A percentile compares a stretch with the other conserved stretches of the same genome.
Conservation (phyloP, 1,140 invertebrate species). For the Drosophila setifemur region DNA sequence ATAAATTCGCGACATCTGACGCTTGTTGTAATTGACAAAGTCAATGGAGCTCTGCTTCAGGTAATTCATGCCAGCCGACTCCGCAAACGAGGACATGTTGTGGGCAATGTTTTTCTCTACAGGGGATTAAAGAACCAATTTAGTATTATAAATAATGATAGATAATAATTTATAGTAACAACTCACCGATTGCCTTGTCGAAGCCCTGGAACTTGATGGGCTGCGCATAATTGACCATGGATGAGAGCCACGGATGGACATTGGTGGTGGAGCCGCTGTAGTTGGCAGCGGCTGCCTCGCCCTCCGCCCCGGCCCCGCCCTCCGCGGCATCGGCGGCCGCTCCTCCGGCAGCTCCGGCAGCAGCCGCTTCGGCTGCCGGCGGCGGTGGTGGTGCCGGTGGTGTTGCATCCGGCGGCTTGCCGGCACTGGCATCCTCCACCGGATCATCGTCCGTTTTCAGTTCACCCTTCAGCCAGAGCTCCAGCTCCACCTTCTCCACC, state of each 20-base stretch:
- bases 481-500: constrained; percentile 96
- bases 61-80: constrained; percentile 96
- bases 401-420: constrained; percentile 81
- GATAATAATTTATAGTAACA: background rate
- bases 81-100: constrained; percentile 99
- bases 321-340: constrained; percentile 76
- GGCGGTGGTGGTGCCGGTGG: no score
- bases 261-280: constrained; percentile 99
- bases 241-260: constrained; percentile 99
- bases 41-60: constrained; percentile 98
- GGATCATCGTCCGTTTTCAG: constrained; percentile 95
- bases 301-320: constrained; percentile 85
- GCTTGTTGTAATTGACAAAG: constrained; percentile 99
- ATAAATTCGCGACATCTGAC: constrained; percentile 99
- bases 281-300: constrained; percentile 86
- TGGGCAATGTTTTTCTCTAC: constrained; percentile 96
- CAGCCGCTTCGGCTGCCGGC: constrained; percentile 69
- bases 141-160: no score
- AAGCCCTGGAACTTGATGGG: constrained; percentile 99
- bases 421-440: constrained; percentile 93
- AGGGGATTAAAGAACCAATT: constrained; percentile 16
- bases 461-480: constrained; percentile 94
- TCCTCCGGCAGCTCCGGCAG: constrained; percentile 70
- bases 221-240: constrained; percentile 99
- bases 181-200: constrained; percentile 96